Evolutionary conservation across 2,888 invertebrate genomes (phyloP), one percentile per base, ranked within the genome.

Genomic region (Agonopterix alstromeriana): DNA sequence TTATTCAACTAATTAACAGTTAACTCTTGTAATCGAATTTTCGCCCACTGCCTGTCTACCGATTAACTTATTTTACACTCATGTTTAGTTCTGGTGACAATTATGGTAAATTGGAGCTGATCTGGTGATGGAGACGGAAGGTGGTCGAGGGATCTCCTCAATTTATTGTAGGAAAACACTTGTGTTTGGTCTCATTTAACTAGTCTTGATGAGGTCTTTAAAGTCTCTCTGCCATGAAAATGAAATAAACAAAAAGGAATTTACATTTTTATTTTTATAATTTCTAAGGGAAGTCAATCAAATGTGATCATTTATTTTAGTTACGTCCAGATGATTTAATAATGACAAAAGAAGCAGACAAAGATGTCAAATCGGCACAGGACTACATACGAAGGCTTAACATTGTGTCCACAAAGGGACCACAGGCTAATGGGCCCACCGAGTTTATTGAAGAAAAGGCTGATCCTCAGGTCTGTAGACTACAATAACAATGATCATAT

Each of bases 331-430:
- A 95, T 64, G 98, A 98, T 74, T 91, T 92, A 53, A 87, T 91
- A 45, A 95, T 98, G 73, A 90, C 92, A 45, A 93, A 93, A 63
- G 94, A 95, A 62, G 94, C 95, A 77, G 96, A 97, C 48, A 93
- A 93, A 61, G 95, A 95, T 59, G 86, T 97, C 69, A 92, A 92
- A 65, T 94, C 94, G 56, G 96, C 96, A 1, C 94, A 93, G 71
- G 95, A 96, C 70, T 96, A 95, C 76, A 95, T 97, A n/a, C 92
- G 95, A 42, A 96, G 95, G 81, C 87, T 97, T 48, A 95, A 92
- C 67, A 91, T 95, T 51, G 94, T 97, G 11, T 93, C 94, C 10
- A 93, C 94, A n/a, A 94, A 94, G 64, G 94, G 93, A 63, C 93
- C 93, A 46, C 95, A 94, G 71, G 93, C 94, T 36, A 94, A 93